Percentiles rank a stretch among this genome's conserved stretches.
phyloP scores from a whole-genome alignment of 2,113 vertebrate genomes.

The Ictalurus furcatus region DNA sequence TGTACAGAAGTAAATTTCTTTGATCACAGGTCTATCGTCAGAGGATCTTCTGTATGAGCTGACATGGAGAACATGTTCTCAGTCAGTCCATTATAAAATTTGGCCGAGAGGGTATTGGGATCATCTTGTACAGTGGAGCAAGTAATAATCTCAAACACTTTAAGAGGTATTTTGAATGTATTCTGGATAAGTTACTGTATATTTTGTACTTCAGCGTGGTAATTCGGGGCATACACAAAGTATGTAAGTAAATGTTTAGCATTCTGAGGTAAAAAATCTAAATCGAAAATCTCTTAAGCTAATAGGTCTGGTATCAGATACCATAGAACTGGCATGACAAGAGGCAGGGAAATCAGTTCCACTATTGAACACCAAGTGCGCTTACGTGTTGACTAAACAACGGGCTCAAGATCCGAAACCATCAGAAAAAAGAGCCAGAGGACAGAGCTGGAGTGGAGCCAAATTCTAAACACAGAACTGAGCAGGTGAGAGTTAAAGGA shows the following conservation, averaged over 20 bases:
- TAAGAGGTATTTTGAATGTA: not conserved
- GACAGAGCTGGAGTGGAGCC: too few species aligned
- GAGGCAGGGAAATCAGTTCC: not conserved
- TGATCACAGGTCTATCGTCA: not conserved
- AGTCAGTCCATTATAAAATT: not conserved
- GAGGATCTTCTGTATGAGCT: not conserved
- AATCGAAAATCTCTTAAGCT: not conserved
- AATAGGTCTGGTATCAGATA: not conserved
- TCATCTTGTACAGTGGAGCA: too few species aligned
- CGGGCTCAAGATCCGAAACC: too few species aligned
- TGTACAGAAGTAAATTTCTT: not conserved
- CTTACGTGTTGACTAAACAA: not conserved
- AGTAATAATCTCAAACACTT: too few species aligned
- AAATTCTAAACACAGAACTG: too few species aligned
- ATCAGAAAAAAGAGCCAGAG: too few species aligned
- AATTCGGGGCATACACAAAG: not conserved
- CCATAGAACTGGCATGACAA: not conserved
- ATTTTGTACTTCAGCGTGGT: not conserved
- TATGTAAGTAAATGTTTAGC: not conserved
- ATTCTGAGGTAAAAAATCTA: not conserved
- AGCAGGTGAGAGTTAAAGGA: too few species aligned
- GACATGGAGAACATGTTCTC: not conserved
- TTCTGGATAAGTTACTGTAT: not conserved
- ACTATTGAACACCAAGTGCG: not conserved
- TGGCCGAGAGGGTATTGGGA: not conserved